These are phyloP conservation scores for Caenorhabditis brenneri DNA, from an alignment of 1,140 invertebrate genomes.

Conservation along the genomic window DNA sequence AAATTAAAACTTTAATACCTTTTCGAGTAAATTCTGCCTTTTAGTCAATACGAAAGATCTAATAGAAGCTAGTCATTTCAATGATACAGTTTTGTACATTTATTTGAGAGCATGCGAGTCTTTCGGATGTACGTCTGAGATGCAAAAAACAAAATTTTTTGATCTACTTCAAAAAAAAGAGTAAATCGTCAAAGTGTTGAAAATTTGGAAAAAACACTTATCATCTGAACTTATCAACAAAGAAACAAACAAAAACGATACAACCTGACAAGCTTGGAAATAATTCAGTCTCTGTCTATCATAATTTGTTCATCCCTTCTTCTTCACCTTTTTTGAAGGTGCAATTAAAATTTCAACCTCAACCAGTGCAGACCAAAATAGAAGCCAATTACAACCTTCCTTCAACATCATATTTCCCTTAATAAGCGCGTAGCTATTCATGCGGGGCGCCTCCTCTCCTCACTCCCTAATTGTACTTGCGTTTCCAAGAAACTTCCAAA, in stretches of 20 bases:
- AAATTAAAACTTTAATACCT: not conserved
- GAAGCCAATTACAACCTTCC: slow-evolving; percentile 15
- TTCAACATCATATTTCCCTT: not conserved
- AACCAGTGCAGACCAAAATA: not conserved
- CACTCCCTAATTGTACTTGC: slow-evolving; percentile 2
- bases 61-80: no score
- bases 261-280: not conserved
- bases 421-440: slow-evolving; percentile 24
- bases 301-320: not conserved
- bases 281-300: not conserved
- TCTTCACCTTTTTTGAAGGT: not conserved
- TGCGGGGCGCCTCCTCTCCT: not conserved
- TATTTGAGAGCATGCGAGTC: no score
- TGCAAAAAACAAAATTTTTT: no score
- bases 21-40: no score
- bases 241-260: no score
- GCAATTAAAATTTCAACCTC: not conserved
- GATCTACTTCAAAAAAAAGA: no score
- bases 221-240: no score
- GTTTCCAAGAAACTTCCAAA: not conserved
- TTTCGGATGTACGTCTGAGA: no score
- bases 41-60: no score
- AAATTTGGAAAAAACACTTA: no score
- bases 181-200: no score
- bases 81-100: no score